A percentile compares a stretch with the other conserved stretches of the same genome.
Evolutionary conservation across 2,797 vertebrate species (phyloP).

Genomic region (Chaunax sp.): DNA sequence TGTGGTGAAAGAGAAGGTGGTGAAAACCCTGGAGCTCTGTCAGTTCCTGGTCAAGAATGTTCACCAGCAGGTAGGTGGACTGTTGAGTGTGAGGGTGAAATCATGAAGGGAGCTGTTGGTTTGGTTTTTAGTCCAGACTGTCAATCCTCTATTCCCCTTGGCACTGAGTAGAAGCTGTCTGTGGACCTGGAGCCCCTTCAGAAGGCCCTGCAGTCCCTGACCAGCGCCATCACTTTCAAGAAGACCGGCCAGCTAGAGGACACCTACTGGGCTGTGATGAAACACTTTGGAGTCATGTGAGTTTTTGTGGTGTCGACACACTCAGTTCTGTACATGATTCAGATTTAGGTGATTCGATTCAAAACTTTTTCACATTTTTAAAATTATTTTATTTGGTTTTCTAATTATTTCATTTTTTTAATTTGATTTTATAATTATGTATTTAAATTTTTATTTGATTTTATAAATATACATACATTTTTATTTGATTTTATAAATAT

Average conservation of each 20-base stretch:
- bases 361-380: no score
- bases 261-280: slow-evolving; percentile 92
- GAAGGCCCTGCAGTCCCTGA: slow-evolving; percentile 74
- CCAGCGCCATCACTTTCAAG: slow-evolving; percentile 67
- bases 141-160: background rate
- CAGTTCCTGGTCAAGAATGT: slow-evolving; percentile 82
- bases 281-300: slow-evolving; percentile 87
- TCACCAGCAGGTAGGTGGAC: slow-evolving; percentile 80
- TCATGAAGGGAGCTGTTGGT: no score
- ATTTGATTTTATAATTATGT: no score
- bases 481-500: no score
- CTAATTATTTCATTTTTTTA: no score
- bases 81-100: rapidly evolving
- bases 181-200: slow-evolving; percentile 80
- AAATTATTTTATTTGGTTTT: no score
- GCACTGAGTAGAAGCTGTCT: slow-evolving; percentile 80
- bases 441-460: no score
- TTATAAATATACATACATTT: no score
- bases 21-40: slow-evolving; percentile 86
- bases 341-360: no score
- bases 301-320: slow-evolving; percentile 53
- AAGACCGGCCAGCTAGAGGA: slow-evolving; percentile 84
- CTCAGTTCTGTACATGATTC: background rate
- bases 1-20: slow-evolving; percentile 84
- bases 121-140: background rate